phyloP scores from a whole-genome alignment of 2,113 vertebrate genomes.

The Podarcis cretensis region DNA sequence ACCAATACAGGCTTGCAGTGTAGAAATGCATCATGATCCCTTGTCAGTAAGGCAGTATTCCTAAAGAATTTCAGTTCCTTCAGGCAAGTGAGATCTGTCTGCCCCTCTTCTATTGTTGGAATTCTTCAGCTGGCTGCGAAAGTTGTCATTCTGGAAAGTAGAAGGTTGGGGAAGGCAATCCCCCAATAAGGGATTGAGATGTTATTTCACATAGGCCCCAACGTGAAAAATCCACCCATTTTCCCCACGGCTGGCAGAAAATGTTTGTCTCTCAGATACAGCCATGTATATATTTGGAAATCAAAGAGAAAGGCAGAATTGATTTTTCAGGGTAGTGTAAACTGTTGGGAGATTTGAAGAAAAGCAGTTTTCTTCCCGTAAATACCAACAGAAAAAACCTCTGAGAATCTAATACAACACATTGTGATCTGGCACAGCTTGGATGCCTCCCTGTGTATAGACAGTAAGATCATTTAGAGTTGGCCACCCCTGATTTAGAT shows the following conservation, averaged over 20 bases:
- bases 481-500: too few species aligned
- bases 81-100: too few species aligned
- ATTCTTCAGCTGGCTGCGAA: too few species aligned
- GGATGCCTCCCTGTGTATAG: too few species aligned
- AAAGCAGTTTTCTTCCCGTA: background rate
- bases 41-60: background rate
- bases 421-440: too few species aligned
- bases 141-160: too few species aligned
- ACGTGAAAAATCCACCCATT: background rate
- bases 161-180: too few species aligned
- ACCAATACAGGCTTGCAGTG: background rate
- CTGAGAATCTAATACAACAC: background rate
- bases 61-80: too few species aligned
- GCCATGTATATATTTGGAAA: background rate
- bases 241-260: background rate
- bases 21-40: background rate
- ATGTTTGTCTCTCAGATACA: background rate
- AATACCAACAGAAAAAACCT: background rate
- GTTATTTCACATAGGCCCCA: too few species aligned
- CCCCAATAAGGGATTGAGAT: too few species aligned
- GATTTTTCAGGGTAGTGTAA: background rate
- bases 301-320: background rate
- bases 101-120: too few species aligned
- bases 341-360: background rate
- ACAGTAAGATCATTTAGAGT: too few species aligned